These are phyloP conservation scores for Caenorhabditis angaria DNA, from an alignment of 2,888 invertebrate genomes.

Conservation along the genomic window DNA sequence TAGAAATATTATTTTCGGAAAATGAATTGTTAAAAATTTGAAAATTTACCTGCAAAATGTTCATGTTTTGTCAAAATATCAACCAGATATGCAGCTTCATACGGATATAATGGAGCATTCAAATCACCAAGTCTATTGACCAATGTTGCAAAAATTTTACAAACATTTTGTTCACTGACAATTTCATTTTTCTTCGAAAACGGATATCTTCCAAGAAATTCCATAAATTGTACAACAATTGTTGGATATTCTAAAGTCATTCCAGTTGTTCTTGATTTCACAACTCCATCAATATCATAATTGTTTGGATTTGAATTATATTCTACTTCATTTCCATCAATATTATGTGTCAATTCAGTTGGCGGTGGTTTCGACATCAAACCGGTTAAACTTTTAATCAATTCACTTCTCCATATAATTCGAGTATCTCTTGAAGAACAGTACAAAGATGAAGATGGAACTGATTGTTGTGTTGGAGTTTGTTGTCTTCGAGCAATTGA, in stretches of 20 bases:
- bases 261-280: slow-evolving; percentile 17
- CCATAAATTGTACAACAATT: slow-evolving; percentile 35
- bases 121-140: slow-evolving; percentile 33
- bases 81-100: slow-evolving; percentile 19
- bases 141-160: slow-evolving; percentile 29
- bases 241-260: slow-evolving; percentile 24
- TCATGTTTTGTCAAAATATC: slow-evolving; percentile 17
- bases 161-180: slow-evolving; percentile 17
- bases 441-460: not conserved
- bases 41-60: not conserved
- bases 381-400: slow-evolving; percentile 9
- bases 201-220: slow-evolving; percentile 29
- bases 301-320: slow-evolving; percentile 21
- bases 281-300: slow-evolving; percentile 24
- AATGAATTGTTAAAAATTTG: not conserved
- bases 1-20: not conserved
- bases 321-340: slow-evolving; percentile 30
- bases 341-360: slow-evolving; percentile 9
- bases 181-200: slow-evolving; percentile 21
- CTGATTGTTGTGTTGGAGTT: not conserved
- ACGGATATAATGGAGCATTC: slow-evolving; percentile 22
- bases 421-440: not conserved
- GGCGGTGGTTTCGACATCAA: slow-evolving; percentile 15
- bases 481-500: slow-evolving; percentile 28
- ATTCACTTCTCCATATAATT: slow-evolving; percentile 20